A percentile compares a stretch with the other conserved stretches of the same genome.
These are phyloP conservation scores for Trypoxylon attenuatum DNA, from an alignment of 2,888 invertebrate genomes.

Conservation along the genomic window DNA sequence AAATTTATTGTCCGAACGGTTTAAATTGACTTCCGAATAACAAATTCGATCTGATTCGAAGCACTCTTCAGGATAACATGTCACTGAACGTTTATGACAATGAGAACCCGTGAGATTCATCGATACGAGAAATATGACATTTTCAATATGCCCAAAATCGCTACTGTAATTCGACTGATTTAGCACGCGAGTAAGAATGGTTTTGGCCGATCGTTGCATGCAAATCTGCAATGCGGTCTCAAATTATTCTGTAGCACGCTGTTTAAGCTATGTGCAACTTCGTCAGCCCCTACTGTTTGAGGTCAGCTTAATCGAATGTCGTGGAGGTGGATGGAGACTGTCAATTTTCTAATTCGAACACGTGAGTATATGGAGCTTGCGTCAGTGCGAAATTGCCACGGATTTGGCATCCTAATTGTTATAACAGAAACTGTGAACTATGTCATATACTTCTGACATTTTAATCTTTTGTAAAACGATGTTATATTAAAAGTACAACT, in stretches of 20 bases:
- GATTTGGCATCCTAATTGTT: too few relatives aligned
- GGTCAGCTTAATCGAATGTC: constrained; percentile 40
- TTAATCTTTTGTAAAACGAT: too few relatives aligned
- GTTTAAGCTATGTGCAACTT: constrained; percentile 25
- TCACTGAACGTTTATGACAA: too few relatives aligned
- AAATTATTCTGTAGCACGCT: constrained; percentile 42
- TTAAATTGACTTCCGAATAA: too few relatives aligned
- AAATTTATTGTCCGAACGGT: background rate
- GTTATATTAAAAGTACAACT: too few relatives aligned
- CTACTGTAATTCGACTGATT: constrained; percentile 23
- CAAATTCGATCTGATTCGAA: too few relatives aligned
- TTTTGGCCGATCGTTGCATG: constrained; percentile 42
- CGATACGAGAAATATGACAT: constrained; percentile 6
- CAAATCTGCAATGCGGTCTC: constrained; percentile 66
- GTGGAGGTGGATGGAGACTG: constrained; percentile 25
- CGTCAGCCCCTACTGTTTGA: constrained; percentile 34
- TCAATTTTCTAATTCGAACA: constrained; percentile 39
- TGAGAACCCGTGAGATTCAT: background rate
- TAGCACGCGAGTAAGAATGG: constrained; percentile 47
- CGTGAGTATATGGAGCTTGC: too few relatives aligned
- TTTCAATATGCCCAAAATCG: too few relatives aligned
- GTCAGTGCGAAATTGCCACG: too few relatives aligned
- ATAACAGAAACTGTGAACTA: too few relatives aligned
- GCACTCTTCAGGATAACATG: too few relatives aligned
- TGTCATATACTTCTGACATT: too few relatives aligned